phyloP scores from a whole-genome alignment of 2,888 invertebrate genomes.

The Iselma pallidipennis region DNA sequence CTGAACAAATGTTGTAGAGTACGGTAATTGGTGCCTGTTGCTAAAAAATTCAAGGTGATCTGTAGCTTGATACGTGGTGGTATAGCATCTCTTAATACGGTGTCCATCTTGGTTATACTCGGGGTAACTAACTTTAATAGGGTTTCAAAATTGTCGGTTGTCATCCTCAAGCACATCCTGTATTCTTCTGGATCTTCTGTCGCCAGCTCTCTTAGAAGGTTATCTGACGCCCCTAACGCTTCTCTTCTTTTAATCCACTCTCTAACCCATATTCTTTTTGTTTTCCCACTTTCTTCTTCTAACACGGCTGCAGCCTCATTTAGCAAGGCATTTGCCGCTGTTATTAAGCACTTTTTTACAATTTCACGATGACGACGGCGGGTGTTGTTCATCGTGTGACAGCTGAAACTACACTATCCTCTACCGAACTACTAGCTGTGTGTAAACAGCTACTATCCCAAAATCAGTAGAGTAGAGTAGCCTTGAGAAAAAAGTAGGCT shows the following conservation, averaged over 20 bases:
- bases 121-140: conserved; percentile 13
- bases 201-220: conserved; percentile 14
- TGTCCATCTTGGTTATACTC: conserved; percentile 13
- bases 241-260: conserved; percentile 13
- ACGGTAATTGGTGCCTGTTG: conserved; percentile 3
- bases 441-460: too few relatives aligned
- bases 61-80: conserved; percentile 2
- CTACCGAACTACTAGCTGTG: too few relatives aligned
- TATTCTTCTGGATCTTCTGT: conserved; percentile 6
- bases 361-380: too few relatives aligned
- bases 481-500: too few relatives aligned
- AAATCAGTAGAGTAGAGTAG: too few relatives aligned
- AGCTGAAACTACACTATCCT: too few relatives aligned
- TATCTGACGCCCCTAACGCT: conserved; percentile 4
- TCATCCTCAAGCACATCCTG: conserved; percentile 11
- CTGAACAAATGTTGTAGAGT: conserved; percentile 1
- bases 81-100: conserved; percentile 15
- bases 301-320: too few relatives aligned
- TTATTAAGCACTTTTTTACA: too few relatives aligned
- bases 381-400: too few relatives aligned
- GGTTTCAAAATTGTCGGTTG: conserved; percentile 9
- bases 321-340: too few relatives aligned
- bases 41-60: conserved; percentile 1
- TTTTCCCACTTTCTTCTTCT: conserved; percentile 5
- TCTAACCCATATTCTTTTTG: conserved; percentile 8